A percentile compares a stretch with the other conserved stretches of the same genome.
Evolutionary conservation across 2,888 invertebrate genomes (phyloP).

Genomic region (Esperia sulphurella): DNA sequence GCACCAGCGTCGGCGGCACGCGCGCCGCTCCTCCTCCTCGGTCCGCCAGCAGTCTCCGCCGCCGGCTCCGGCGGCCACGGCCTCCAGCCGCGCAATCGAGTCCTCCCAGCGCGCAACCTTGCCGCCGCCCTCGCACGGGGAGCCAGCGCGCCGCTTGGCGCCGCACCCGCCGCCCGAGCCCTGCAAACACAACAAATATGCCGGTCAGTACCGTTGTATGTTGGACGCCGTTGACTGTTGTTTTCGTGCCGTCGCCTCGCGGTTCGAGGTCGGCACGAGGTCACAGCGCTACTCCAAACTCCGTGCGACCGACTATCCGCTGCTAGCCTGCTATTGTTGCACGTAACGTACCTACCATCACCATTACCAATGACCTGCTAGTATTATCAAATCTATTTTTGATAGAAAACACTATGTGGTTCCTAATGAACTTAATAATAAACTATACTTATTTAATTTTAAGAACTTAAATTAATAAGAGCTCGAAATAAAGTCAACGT

Average conservation of each 20-base stretch:
- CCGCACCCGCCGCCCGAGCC: conserved; percentile 77
- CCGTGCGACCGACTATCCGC: background rate
- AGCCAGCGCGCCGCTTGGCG: conserved; percentile 74
- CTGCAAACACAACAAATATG: conserved; percentile 48
- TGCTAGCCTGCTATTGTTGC: background rate
- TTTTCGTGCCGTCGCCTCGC: background rate
- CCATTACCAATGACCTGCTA: background rate
- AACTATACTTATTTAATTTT: background rate
- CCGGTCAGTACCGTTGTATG: conserved; percentile 8
- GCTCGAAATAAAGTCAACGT: background rate
- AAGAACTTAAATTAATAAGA: background rate
- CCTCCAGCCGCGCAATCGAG: conserved; percentile 71
- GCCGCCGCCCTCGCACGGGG: conserved; percentile 73
- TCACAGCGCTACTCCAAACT: too few species aligned
- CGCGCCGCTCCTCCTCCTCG: conserved; percentile 75
- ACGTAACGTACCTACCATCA: background rate
- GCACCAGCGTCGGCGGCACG: conserved; percentile 78
- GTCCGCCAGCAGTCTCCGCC: conserved; percentile 80
- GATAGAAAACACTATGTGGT: too few species aligned
- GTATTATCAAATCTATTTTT: background rate
- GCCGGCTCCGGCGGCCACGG: conserved; percentile 81
- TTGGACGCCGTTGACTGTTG: background rate
- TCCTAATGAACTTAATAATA: too few species aligned
- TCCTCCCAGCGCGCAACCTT: conserved; percentile 76
- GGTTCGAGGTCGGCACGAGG: conserved; percentile 6